A percentile compares a stretch with the other conserved stretches of the same genome.
Conservation (phyloP, 1,140 invertebrate species). For the Branchinecta lindahli region DNA sequence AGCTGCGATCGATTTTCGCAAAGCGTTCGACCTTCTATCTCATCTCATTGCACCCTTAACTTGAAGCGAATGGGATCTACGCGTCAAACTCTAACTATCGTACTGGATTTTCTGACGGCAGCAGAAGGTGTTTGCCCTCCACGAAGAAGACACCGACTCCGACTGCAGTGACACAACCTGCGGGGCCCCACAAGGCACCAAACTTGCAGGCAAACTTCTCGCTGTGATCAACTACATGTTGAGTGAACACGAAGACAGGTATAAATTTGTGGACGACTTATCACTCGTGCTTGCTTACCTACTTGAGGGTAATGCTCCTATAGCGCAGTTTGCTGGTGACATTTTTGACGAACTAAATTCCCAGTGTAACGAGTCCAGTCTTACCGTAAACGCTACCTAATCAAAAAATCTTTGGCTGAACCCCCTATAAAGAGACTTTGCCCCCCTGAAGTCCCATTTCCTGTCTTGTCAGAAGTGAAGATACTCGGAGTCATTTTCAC, state of each 20-base stretch:
- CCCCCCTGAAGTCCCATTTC: slow-evolving; percentile 7
- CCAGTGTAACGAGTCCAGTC: slow-evolving; percentile 1
- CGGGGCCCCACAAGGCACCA: slow-evolving; percentile 7
- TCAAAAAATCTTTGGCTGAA: background rate
- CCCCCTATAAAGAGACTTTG: background rate
- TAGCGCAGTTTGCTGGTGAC: background rate
- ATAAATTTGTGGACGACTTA: slow-evolving; percentile 5
- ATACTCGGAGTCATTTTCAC: slow-evolving; percentile 1
- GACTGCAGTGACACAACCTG: slow-evolving; percentile 1
- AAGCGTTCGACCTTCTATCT: slow-evolving; percentile 1
- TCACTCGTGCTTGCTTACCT: too few species aligned
- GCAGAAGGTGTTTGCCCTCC: slow-evolving; percentile 7
- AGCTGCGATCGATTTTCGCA: slow-evolving; percentile 8
- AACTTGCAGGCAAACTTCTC: background rate
- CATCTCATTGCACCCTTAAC: slow-evolving; percentile 4
- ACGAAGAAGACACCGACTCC: slow-evolving; percentile 4
- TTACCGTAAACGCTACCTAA: background rate
- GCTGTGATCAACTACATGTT: background rate
- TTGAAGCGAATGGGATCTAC: slow-evolving; percentile 1
- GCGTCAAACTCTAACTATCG: slow-evolving; percentile 5
- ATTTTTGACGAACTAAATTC: slow-evolving; percentile 9
- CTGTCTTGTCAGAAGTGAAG: background rate
- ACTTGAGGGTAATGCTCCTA: too few species aligned
- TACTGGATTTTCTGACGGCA: slow-evolving; percentile 5
- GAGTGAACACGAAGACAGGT: slow-evolving; percentile 4